A percentile compares a stretch with the other conserved stretches of the same genome.
phyloP scores from a whole-genome alignment of 2,113 vertebrate genomes.

The Benitochromis conjunctus region DNA sequence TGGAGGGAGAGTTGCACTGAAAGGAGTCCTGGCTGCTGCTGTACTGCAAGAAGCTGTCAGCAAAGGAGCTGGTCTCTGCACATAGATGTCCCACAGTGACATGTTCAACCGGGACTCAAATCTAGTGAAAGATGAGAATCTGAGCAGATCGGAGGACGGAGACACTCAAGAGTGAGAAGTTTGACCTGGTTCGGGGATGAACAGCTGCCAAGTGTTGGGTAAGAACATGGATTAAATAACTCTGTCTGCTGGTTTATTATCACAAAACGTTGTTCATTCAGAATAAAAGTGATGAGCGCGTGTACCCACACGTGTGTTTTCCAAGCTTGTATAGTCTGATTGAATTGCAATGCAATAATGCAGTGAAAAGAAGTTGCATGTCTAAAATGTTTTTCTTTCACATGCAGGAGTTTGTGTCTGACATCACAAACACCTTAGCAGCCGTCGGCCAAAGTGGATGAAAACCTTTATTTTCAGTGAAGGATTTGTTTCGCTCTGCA shows the following conservation, averaged over 20 bases:
- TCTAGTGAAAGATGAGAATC: not conserved
- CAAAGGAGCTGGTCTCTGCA: conserved; percentile 15
- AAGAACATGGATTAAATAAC: conserved; percentile 1
- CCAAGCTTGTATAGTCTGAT: not conserved
- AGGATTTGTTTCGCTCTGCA: not conserved
- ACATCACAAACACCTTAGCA: not conserved
- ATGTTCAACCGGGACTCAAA: not conserved
- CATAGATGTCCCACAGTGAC: conserved; percentile 4
- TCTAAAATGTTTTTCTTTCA: not conserved
- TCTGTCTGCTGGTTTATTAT: not conserved
- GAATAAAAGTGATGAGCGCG: not conserved
- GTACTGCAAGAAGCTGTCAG: not conserved
- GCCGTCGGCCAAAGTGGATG: not conserved
- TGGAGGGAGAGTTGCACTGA: not conserved
- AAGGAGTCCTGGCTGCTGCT: conserved; percentile 4
- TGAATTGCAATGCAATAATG: not conserved
- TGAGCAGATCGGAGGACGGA: conserved; percentile 18
- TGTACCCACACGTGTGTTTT: not conserved
- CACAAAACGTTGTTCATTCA: not conserved
- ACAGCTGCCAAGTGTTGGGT: conserved; percentile 42
- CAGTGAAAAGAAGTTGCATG: not conserved
- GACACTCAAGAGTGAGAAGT: not conserved
- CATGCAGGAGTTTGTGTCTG: not conserved
- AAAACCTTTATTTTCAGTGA: not conserved
- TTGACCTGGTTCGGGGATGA: not conserved